Evolutionary conservation across 2,113 vertebrate genomes (phyloP), one percentile per base, ranked within the genome.

Genomic region (Sterrhoptilus dennistouni): DNA sequence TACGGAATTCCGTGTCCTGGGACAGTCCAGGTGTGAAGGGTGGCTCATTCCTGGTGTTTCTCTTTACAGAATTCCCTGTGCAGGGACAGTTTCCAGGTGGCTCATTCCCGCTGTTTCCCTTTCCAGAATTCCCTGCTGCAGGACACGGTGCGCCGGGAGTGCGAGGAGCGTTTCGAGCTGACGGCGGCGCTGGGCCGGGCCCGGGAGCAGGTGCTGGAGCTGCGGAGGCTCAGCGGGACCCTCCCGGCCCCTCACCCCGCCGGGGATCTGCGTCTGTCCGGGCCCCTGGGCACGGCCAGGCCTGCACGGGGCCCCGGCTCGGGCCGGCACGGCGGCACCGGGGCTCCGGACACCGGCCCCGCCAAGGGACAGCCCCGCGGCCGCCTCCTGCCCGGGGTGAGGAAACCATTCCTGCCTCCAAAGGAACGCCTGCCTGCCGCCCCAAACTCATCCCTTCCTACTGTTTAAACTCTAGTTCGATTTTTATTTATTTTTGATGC

Each of bases 91-190:
- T 38, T 10, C 3, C 44, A 4, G 25, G 9, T 2, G 29, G 1
- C 1, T 0, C 9, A 4, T 33, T 22, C 14, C 31, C 23, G 4
- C 6, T 15, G 20, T 52, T 21, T 54, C 14, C 21, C 47, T 1
- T 7, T 71, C 11, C 97, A 99, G 99, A 99, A 98, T 24, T 45
- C 78, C 13, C 89, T 99, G 68, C 98, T 99, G 84, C 98, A 99
- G 97, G 99, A 99, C 74, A 99, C 98, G 1, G 99, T 99, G 54
- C 98, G 98, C 36, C 97, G 97, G 47, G 99, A 99, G 97, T 99
- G 99, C 82, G 98, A 98, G 97, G 99, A 99, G 95, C 98, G 99
- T 93, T 98, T 97, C 87, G 98, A 98, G 89, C 98, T 99, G 90
- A 99, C 98, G 2, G 98, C 98, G 42, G 98, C 98, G 24, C 94